A percentile compares a stretch with the other conserved stretches of the same genome.
Evolutionary conservation across 2,113 vertebrate species (phyloP).

Genomic region (Anolis sagrei): DNA sequence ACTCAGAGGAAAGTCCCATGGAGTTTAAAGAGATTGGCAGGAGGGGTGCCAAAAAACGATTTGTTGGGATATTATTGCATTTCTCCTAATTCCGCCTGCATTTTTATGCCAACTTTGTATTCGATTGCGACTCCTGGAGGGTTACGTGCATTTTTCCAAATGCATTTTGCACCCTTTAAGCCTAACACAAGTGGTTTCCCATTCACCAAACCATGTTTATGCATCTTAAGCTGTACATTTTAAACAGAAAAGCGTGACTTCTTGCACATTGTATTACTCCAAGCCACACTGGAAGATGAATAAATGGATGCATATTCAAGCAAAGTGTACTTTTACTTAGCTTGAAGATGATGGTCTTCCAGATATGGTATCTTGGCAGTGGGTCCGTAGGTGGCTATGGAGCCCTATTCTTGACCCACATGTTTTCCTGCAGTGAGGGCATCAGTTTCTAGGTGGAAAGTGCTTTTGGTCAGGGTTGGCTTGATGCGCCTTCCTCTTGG

Average conservation of each 20-base stretch:
- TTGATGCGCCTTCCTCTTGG: no score
- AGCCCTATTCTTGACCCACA: no score
- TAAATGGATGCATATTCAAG: no score
- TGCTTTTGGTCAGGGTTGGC: no score
- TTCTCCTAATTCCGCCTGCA: background rate
- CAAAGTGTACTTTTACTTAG: no score
- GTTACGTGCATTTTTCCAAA: background rate
- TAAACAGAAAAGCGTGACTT: background rate
- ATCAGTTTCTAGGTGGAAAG: no score
- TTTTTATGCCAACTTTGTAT: background rate
- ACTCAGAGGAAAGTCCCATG: background rate
- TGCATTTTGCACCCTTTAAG: background rate
- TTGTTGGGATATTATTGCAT: background rate
- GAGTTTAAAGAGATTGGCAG: background rate
- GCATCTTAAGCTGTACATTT: background rate
- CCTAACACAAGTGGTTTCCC: background rate
- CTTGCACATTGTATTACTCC: background rate
- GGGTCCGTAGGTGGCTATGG: no score
- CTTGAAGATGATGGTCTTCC: no score
- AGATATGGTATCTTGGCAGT: no score
- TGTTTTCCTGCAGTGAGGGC: no score
- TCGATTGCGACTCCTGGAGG: background rate
- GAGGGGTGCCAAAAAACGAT: background rate
- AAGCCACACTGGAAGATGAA: no score
- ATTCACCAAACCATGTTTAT: background rate